Evolutionary conservation across 2,797 vertebrate species (phyloP), one percentile per base, ranked within the genome.

Genomic region (Acanthopagrus latus): DNA sequence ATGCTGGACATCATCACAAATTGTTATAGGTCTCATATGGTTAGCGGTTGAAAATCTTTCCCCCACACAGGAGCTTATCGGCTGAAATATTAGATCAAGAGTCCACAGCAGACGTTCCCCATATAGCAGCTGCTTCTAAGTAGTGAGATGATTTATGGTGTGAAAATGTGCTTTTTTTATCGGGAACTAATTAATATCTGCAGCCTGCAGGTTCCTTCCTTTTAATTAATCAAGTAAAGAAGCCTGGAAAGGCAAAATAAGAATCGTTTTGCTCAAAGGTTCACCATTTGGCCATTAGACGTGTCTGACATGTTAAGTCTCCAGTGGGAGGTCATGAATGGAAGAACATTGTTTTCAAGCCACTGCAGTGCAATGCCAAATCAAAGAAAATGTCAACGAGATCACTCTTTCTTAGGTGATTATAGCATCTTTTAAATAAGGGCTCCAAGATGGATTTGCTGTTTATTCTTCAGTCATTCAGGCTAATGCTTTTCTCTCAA

Each of bases 181-280:
- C 43, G 14, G 46, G 17, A 52, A 52, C 57, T 84, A 82, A 85
- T 86, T 78, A 77, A 83, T 82, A 80, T 81, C 27, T 84, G 57
- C 60, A 58, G 74, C 64, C 83, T 63, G 75, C 41, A 66, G 66
- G 56, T 80, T 79, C 64, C 57, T 23, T 56, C 17, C 29, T 68
- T 33, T 75, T 82, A 82, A 84, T 85, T 59, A 78, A 78, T 84
- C 58, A 80, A 66, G 56, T 65, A 55, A 65, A 71, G 71, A 55
- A 51, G 41, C 5, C 38, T 38, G 59, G 64, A 78, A 80, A 74
- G 1, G 5, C 48, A 77, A 71, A 60, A 57, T 64, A 71, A 54
- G 50, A 71, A 56, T 27, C 10, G 4, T 75, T 78, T 59, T 64
- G 17, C 58, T 68, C 46, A 17, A 64, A 70, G 57, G 54, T 78